These are phyloP conservation scores for Junco hyemalis DNA, from an alignment of 2,113 vertebrate species.

Conservation along the genomic window DNA sequence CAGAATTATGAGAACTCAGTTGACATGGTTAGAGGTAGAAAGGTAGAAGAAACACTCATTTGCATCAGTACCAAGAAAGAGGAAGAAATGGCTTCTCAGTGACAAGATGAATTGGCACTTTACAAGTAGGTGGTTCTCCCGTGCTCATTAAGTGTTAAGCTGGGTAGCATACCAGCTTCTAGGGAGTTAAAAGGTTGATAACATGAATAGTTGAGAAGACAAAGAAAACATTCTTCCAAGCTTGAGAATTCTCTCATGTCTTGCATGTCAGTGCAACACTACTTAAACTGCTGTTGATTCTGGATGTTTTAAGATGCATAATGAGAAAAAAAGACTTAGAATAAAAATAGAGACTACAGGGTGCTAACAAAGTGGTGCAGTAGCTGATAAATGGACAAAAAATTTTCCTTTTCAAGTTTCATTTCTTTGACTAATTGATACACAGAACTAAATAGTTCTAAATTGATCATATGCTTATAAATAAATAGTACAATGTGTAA, in stretches of 20 bases:
- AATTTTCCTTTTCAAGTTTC: neutral
- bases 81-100: neutral
- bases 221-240: neutral
- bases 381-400: neutral
- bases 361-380: neutral
- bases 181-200: neutral
- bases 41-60: neutral
- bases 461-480: neutral
- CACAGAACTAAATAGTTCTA: neutral
- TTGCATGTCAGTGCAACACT: neutral
- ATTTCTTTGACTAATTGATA: neutral
- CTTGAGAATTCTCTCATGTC: neutral
- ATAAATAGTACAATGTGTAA: neutral
- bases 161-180: neutral
- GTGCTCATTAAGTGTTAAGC: neutral
- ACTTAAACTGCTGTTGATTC: neutral
- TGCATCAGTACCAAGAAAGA: neutral
- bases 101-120: neutral
- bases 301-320: neutral
- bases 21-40: neutral
- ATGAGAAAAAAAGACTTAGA: neutral
- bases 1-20: neutral
- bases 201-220: neutral
- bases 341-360: neutral
- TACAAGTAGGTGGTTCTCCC: neutral